These are phyloP conservation scores for Heliconius melpomene DNA, from an alignment of 1,140 invertebrate species.

Conservation along the genomic window DNA sequence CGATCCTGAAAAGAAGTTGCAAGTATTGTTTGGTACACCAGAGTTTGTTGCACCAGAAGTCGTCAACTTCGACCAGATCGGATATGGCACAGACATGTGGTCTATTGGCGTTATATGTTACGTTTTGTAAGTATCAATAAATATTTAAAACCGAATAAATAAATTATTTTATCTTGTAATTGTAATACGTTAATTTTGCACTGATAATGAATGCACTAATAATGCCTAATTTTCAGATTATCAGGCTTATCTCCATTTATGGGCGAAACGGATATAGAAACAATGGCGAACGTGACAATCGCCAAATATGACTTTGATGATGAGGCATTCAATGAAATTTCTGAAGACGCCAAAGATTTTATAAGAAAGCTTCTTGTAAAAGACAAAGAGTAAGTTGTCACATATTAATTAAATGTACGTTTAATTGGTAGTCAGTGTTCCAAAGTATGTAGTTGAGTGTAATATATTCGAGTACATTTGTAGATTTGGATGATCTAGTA, in stretches of 20 bases:
- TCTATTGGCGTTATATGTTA: slow-evolving; percentile 98
- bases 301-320: slow-evolving; percentile 98
- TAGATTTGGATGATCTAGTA: neutral
- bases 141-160: neutral
- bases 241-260: slow-evolving; percentile 99
- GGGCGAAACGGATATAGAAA: slow-evolving; percentile 98
- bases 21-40: slow-evolving; percentile 97
- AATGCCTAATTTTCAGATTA: slow-evolving; percentile 83
- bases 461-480: neutral
- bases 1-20: slow-evolving; percentile 94
- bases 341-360: slow-evolving; percentile 95
- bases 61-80: slow-evolving; percentile 98
- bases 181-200: neutral
- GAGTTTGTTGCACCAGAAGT: slow-evolving; percentile 99
- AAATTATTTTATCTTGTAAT: neutral
- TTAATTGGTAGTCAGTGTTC: neutral
- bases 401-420: neutral
- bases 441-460: neutral
- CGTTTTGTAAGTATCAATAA: slow-evolving; percentile 92
- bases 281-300: slow-evolving; percentile 97
- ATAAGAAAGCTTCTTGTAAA: slow-evolving; percentile 93
- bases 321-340: slow-evolving; percentile 95
- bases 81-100: slow-evolving; percentile 98
- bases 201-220: neutral
- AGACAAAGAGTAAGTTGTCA: slow-evolving; percentile 91